These are phyloP conservation scores for Hyposoter dolosus DNA, from an alignment of 2,888 invertebrate genomes.

Conservation along the genomic window DNA sequence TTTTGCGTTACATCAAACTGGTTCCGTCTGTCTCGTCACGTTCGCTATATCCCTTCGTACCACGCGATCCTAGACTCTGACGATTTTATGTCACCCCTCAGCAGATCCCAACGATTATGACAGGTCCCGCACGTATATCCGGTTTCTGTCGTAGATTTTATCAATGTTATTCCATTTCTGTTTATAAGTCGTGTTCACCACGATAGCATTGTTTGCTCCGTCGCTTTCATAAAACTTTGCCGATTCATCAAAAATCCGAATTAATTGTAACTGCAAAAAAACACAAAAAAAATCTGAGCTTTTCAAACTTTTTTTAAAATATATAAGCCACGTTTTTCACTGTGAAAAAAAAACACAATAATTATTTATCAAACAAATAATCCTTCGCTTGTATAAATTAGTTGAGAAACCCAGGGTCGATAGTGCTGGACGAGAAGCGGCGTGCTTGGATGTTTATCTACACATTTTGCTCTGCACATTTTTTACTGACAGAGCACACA, in stretches of 20 bases:
- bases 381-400: background rate
- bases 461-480: background rate
- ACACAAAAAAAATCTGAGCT: too few species aligned
- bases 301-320: background rate
- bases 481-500: background rate
- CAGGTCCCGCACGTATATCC: conserved; percentile 13
- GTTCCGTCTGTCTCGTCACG: conserved; percentile 32
- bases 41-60: conserved; percentile 7
- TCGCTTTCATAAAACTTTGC: background rate
- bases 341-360: background rate
- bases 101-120: conserved; percentile 4
- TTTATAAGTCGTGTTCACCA: conserved; percentile 12
- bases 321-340: background rate
- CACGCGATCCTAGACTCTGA: conserved; percentile 34
- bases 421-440: background rate
- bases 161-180: conserved; percentile 1
- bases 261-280: background rate
- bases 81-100: conserved; percentile 45
- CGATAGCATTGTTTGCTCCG: background rate
- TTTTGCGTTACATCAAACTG: conserved; percentile 53
- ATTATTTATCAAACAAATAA: background rate
- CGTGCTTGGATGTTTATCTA: background rate
- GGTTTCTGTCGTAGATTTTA: conserved; percentile 19
- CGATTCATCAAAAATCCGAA: background rate
- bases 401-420: background rate